Conservation (phyloP, 2,888 invertebrate genomes). For the Rhamphomyia laevipes region DNA sequence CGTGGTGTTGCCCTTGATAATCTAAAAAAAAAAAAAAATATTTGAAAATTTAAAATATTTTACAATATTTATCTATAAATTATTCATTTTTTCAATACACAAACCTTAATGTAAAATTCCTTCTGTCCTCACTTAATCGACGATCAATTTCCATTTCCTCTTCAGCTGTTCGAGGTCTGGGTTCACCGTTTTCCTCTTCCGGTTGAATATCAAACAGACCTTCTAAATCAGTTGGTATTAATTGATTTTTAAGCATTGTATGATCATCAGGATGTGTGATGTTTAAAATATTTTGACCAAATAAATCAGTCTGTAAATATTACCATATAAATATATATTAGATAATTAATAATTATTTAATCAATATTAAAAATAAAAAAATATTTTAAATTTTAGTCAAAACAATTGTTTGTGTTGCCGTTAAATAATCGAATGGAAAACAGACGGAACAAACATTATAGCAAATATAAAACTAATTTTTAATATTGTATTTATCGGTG, state of each 20-base stretch:
- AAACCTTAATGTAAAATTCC: constrained; percentile 44
- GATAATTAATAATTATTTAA: background rate
- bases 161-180: constrained; percentile 38
- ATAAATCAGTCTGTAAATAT: constrained; percentile 59
- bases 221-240: constrained; percentile 43
- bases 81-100: constrained; percentile 4
- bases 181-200: constrained; percentile 44
- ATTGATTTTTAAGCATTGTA: constrained; percentile 53
- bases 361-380: background rate
- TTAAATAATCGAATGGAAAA: too few species aligned
- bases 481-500: too few species aligned
- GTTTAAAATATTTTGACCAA: constrained; percentile 69
- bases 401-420: too few species aligned
- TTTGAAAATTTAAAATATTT: too few species aligned
- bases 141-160: constrained; percentile 34
- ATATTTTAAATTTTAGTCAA: too few species aligned
- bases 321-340: too few species aligned
- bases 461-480: too few species aligned
- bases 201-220: constrained; percentile 32
- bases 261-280: constrained; percentile 74
- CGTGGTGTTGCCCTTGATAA: constrained; percentile 57
- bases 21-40: too few species aligned
- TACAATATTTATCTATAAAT: background rate
- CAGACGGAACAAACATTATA: too few species aligned
- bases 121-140: constrained; percentile 38